Base-by-base conservation (phyloP, 2,888 invertebrate genomes). In the Caenorhabditis sp. region DNA sequence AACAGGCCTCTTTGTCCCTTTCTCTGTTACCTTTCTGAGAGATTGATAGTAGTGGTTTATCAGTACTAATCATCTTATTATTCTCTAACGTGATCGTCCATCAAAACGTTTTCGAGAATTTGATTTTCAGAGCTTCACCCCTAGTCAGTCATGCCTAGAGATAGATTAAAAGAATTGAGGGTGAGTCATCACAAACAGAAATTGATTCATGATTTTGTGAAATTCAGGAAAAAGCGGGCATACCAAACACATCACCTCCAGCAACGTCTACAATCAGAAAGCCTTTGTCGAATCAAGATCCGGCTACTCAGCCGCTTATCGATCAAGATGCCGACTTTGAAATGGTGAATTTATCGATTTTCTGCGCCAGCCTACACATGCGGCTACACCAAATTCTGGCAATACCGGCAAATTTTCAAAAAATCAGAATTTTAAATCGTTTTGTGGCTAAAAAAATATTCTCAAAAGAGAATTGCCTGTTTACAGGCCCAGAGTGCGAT, bases 131-230 rank as follows among this genome's bases (percentile, higher is more conserved):
- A 43, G 43, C 20, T 32, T 59, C 48, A 43, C 26, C 3, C 50
- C 13, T 73, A 59, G 43, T 30, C 62, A 46, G 26, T 13, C 9
- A 78, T 78, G 78, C 52, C 70, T 53, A 72, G 72, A 68, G 78
- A 78, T 73, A 61, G 78, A 63, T 68, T 78, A 48, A 26, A 46
- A 24, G 78, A 78, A 41, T 52, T 78, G 30, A 48, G 59, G 61
- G 77, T 71, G 11, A 70, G 56, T 39, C 15, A 32, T 15, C 20
- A 13, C n/a, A n/a, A n/a, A n/a, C 17, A 32, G n/a, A 11, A 50
- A 37, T 6, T 50, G 9, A 20, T 13, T 24, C 24, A 24, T n/a
- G 3, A 11, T 11, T 2, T n/a, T 32, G 20, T 30, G 4, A n/a
- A 50, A 3, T 15, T 27, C 52, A 75, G 75, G 56, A 77, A 45